Evolutionary conservation across 2,888 invertebrate genomes (phyloP), one percentile per base, ranked within the genome.

Genomic region (Agonopterix arenella): DNA sequence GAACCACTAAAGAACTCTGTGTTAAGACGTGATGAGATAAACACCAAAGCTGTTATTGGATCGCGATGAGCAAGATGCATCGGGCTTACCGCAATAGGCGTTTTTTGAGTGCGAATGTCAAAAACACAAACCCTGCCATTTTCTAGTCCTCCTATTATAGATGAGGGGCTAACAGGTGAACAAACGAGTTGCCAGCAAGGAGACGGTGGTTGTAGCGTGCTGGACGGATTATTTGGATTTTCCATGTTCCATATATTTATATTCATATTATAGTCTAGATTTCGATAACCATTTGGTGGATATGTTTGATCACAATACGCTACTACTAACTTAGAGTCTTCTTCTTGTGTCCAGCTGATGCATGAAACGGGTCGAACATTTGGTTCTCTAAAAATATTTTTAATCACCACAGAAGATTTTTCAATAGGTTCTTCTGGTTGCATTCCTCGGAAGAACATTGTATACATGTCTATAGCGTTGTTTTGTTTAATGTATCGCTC

Each of bases 391-490:
- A 92, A 93, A 1, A 92, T 89, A 65, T 93, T 93, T n/a, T 91
- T 90, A 1, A 93, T 90, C 7, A 85, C 80, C 1, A 90, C 79
- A 44, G 68, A 73, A 45, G 82, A 84, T 54, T 90, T 86, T 61
- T 92, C 91, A 8, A 84, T 74, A 3, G 90, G 73, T 8, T 80
- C 69, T 7, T 71, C 68, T 2, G 80, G 65, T 16, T 89, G 83
- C 51, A 91, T 78, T 56, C 91, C 90, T 42, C 76, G 76, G 66
- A 93, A 95, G 66, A 93, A 95, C 62, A 93, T 91, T 69, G 94
- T 90, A 69, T 94, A 95, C 62, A 95, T 92, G 68, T 94, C 93
- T 44, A 95, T 90, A 4, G 93, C 93, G 73, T 93, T 95, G 71
- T 96, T 96, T 76, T 95, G 94, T 52, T 90, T 79, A 44, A 94